phyloP scores from a whole-genome alignment of 1,140 invertebrate genomes.

The Scaptodrosophila lebanonensis region DNA sequence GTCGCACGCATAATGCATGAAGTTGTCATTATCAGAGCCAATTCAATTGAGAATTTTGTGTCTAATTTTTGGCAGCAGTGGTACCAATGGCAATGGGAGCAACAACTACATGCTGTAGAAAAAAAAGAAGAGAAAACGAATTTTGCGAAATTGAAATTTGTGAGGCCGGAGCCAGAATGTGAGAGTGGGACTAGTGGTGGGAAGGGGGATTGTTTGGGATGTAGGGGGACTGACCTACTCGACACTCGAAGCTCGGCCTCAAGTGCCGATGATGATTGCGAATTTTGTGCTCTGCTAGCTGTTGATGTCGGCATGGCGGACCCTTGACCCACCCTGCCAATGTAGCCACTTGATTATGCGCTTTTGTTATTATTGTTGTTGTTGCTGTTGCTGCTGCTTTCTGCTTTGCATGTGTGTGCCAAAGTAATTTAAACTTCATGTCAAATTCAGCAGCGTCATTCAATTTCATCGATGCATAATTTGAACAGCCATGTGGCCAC shows the following conservation, averaged over 20 bases:
- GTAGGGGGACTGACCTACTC: conserved; percentile 9
- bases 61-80: conserved; percentile 53
- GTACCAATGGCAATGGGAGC: conserved; percentile 4
- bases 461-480: conserved; percentile 69
- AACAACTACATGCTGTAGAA: no score
- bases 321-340: conserved; percentile 29
- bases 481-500: conserved; percentile 41
- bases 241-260: conserved; percentile 20
- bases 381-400: background rate
- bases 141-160: conserved; percentile 69
- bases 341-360: conserved; percentile 63
- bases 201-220: conserved; percentile 18
- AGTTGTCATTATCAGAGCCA: conserved; percentile 76
- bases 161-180: background rate
- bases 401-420: conserved; percentile 15
- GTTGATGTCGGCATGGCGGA: conserved; percentile 33
- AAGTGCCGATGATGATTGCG: conserved; percentile 54
- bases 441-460: conserved; percentile 73
- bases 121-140: conserved; percentile 45
- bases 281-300: conserved; percentile 30
- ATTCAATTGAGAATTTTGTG: conserved; percentile 75
- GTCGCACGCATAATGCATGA: conserved; percentile 67
- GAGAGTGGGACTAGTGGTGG: background rate
- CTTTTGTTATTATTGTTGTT: conserved; percentile 18
- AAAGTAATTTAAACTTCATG: conserved; percentile 76